A percentile compares a stretch with the other conserved stretches of the same genome.
These are phyloP conservation scores for Tetanocera ferruginea DNA, from an alignment of 2,888 invertebrate species.

Conservation along the genomic window DNA sequence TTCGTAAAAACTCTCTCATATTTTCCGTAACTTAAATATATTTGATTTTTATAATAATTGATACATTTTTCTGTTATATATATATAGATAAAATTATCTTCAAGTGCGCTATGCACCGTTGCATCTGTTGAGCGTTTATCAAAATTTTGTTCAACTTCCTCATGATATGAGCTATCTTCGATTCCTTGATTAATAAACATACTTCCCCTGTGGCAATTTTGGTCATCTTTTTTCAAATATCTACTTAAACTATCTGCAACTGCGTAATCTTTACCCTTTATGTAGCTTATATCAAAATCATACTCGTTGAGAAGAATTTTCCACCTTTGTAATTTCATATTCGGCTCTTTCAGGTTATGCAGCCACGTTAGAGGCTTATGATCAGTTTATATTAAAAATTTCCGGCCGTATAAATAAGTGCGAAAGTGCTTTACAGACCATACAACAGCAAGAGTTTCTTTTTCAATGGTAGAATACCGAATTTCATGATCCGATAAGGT, in stretches of 20 bases:
- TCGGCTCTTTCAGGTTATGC: neutral
- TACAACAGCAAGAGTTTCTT: neutral
- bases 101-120: conserved; percentile 35
- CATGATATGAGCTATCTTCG: neutral
- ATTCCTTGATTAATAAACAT: neutral
- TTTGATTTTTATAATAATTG: too few relatives aligned
- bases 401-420: conserved; percentile 49
- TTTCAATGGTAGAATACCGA: conserved; percentile 47
- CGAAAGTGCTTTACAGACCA: conserved; percentile 24
- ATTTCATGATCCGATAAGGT: conserved; percentile 47
- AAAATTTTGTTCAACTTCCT: neutral
- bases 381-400: neutral
- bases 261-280: neutral
- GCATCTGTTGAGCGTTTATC: conserved; percentile 21
- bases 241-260: neutral
- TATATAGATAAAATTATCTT: neutral
- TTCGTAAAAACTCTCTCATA: conserved; percentile 27
- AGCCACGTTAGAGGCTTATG: neutral
- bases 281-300: neutral
- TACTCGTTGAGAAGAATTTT: neutral
- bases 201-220: neutral
- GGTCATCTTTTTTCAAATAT: neutral
- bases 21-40: neutral
- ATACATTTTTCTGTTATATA: conserved; percentile 40
- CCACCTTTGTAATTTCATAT: neutral